A percentile compares a stretch with the other conserved stretches of the same genome.
These are phyloP conservation scores for Orchesellides sinensis DNA, from an alignment of 2,888 invertebrate species.

Conservation along the genomic window DNA sequence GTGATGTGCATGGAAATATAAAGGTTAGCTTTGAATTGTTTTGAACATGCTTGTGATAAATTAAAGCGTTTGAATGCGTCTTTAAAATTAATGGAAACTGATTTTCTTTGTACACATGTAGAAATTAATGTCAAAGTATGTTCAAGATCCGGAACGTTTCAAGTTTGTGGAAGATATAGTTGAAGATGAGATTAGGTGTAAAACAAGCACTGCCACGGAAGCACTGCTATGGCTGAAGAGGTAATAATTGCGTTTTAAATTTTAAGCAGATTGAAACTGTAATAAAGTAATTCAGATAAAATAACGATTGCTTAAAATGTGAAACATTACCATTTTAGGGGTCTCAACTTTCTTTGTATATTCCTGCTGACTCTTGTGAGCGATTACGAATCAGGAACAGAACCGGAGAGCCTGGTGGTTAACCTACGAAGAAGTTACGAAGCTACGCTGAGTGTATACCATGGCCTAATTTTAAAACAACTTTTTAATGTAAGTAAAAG, in stretches of 20 bases:
- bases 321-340: conserved; percentile 34
- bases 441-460: conserved; percentile 36
- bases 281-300: no score
- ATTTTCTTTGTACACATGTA: not conserved
- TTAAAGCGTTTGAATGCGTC: not conserved
- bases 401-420: conserved; percentile 23
- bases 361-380: conserved; percentile 30
- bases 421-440: conserved; percentile 50
- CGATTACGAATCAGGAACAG: conserved; percentile 27
- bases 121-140: conserved; percentile 50
- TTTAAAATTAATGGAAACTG: not conserved
- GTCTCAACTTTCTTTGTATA: conserved; percentile 53
- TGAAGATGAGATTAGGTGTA: conserved; percentile 16
- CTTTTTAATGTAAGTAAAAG: conserved; percentile 55
- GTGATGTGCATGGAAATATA: conserved; percentile 56
- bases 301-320: not conserved
- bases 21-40: conserved; percentile 19
- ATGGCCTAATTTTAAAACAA: conserved; percentile 43
- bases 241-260: not conserved
- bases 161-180: conserved; percentile 43
- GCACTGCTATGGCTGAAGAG: conserved; percentile 55
- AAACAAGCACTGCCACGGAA: conserved; percentile 3
- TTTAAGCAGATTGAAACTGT: no score
- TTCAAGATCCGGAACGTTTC: conserved; percentile 40
- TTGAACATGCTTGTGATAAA: not conserved